phyloP scores from a whole-genome alignment of 2,888 invertebrate genomes.

The Stramonita haemastoma region DNA sequence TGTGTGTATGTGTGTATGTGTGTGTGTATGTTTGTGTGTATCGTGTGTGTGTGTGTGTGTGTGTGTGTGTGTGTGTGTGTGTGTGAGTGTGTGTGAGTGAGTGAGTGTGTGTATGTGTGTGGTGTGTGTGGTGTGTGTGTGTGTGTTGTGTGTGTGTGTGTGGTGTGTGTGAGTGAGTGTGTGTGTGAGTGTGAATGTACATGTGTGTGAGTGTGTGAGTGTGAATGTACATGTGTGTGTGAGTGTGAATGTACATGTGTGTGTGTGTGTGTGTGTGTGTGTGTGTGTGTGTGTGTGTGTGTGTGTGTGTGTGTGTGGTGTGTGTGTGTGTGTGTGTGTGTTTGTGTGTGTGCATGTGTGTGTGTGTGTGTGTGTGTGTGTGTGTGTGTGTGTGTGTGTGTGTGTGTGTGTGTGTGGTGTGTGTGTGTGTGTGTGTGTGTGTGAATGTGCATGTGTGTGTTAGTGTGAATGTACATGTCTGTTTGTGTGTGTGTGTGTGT shows the following conservation, averaged over 20 bases:
- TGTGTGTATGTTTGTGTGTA: not conserved
- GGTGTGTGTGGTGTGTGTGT: slow-evolving; percentile 12
- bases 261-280: not conserved
- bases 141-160: not conserved
- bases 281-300: not conserved
- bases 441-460: no score
- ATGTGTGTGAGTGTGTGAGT: not conserved
- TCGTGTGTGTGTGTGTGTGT: not conserved
- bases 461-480: no score
- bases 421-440: not conserved
- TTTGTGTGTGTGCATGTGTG: not conserved
- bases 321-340: not conserved
- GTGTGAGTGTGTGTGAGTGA: not conserved
- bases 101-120: slow-evolving; percentile 7
- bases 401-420: no score
- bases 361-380: not conserved
- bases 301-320: not conserved
- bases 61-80: not conserved
- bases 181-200: not conserved
- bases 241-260: not conserved
- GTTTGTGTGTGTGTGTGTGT: not conserved
- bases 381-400: no score
- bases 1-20: not conserved
- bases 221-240: not conserved
- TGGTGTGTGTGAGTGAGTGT: no score